phyloP scores from a whole-genome alignment of 2,113 vertebrate species.

The Lichenostomus cassidix region DNA sequence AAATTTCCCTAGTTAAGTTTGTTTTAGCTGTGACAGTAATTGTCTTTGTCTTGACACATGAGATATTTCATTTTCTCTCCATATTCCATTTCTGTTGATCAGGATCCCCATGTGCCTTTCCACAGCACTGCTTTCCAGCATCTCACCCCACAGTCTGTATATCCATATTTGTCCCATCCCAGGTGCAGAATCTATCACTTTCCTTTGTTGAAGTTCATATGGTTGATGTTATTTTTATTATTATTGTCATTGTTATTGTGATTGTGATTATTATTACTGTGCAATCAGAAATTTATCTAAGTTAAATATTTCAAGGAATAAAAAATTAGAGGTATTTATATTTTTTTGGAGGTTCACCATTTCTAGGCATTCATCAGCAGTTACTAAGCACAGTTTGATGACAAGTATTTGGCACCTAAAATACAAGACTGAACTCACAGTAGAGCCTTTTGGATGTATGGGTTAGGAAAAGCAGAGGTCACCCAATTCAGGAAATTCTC shows the following conservation, averaged over 20 bases:
- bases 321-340: neutral
- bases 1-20: neutral
- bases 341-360: neutral
- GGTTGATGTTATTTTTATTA: neutral
- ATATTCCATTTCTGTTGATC: neutral
- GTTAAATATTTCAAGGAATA: neutral
- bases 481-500: neutral
- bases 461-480: neutral
- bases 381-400: neutral
- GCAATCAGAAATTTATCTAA: neutral
- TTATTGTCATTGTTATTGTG: neutral
- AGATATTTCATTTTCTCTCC: neutral
- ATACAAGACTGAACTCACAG: neutral
- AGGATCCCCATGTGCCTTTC: neutral
- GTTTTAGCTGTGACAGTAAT: neutral
- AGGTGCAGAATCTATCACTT: neutral
- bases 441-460: neutral
- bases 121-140: neutral
- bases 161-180: neutral
- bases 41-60: neutral
- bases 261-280: no score
- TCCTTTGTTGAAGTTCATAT: neutral
- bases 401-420: neutral
- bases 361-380: neutral
- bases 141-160: neutral